phyloP scores from a whole-genome alignment of 2,888 invertebrate species.

The Cephus sareptanus region DNA sequence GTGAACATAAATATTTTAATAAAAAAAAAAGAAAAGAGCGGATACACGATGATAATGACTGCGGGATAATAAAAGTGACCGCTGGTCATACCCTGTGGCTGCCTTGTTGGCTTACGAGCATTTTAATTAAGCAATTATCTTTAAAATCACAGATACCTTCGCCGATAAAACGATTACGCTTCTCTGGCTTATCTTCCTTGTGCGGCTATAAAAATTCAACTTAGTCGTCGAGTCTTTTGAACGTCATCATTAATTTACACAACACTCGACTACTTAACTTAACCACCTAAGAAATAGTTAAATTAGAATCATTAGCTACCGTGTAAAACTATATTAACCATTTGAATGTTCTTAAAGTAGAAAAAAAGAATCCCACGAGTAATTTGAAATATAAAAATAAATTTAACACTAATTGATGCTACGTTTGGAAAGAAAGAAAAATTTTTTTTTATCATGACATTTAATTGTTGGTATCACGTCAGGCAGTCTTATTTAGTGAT shows the following conservation, averaged over 20 bases:
- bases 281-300: neutral
- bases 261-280: neutral
- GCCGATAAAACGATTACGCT: conserved; percentile 11
- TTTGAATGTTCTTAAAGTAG: neutral
- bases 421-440: neutral
- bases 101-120: neutral
- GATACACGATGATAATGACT: neutral
- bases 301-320: neutral
- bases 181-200: conserved; percentile 13
- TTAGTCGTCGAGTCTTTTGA: conserved; percentile 13
- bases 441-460: neutral
- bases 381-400: neutral
- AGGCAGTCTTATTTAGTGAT: neutral
- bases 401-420: neutral
- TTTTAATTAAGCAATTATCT: conserved; percentile 24
- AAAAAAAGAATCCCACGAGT: too few species aligned
- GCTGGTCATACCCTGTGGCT: neutral
- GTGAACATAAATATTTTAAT: neutral
- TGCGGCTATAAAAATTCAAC: conserved; percentile 14
- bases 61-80: neutral
- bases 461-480: neutral
- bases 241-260: conserved; percentile 19
- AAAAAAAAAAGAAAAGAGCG: neutral
- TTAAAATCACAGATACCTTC: conserved; percentile 16
- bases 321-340: neutral